These are phyloP conservation scores for Agelaius phoeniceus DNA, from an alignment of 2,113 vertebrate genomes.

Conservation along the genomic window DNA sequence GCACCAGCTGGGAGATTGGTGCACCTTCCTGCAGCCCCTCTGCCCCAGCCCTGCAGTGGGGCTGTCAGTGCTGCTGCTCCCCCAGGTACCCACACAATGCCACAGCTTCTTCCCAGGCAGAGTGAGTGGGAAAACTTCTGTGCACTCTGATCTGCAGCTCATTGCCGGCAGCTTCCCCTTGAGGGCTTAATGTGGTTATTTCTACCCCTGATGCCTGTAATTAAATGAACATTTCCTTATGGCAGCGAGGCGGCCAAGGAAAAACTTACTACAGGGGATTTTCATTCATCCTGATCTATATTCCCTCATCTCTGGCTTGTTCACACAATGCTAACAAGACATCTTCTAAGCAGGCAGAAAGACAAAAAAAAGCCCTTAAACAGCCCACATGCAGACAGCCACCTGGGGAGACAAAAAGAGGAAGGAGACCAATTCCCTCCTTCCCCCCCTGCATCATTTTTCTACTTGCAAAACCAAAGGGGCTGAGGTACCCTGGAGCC, in stretches of 20 bases:
- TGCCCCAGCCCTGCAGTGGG: neutral
- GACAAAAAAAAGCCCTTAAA: neutral
- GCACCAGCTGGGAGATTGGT: neutral
- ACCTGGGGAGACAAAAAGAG: neutral
- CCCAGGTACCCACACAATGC: neutral
- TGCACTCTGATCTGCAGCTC: neutral
- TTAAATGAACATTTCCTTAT: conserved; percentile 65
- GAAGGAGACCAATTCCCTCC: neutral
- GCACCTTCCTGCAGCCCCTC: neutral
- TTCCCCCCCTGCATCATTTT: neutral
- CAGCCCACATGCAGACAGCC: neutral
- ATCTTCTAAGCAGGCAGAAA: neutral
- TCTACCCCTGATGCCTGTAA: conserved; percentile 57
- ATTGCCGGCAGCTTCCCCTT: conserved; percentile 14
- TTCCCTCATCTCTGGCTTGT: neutral
- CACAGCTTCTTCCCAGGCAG: neutral
- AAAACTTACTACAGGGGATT: conserved; percentile 58
- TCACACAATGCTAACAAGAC: conserved; percentile 39
- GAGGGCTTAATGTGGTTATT: conserved; percentile 60
- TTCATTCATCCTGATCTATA: conserved; percentile 52
- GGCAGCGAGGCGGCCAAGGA: conserved; percentile 29
- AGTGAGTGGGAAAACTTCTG: neutral
- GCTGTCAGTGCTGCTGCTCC: neutral
- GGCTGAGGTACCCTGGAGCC: neutral
- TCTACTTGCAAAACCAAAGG: neutral